These are phyloP conservation scores for Hypsibius dujardini DNA, from an alignment of 1,140 invertebrate genomes.

Conservation along the genomic window DNA sequence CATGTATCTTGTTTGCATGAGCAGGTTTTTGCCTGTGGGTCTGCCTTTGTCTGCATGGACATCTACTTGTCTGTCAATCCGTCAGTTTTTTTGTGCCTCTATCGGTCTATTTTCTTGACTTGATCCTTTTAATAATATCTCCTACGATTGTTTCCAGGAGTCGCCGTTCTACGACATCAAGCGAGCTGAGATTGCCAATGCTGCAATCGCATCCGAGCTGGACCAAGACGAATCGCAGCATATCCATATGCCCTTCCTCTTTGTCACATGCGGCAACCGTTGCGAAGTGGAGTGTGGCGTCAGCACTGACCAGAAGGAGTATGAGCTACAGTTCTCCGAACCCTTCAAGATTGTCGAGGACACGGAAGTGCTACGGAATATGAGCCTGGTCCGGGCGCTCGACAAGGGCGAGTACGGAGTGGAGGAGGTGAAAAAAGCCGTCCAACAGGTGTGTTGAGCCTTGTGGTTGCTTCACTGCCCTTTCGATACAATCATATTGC, in stretches of 20 bases:
- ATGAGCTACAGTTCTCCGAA: slow-evolving; percentile 11
- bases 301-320: slow-evolving; percentile 18
- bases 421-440: not conserved
- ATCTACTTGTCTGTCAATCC: no score
- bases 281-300: slow-evolving; percentile 20
- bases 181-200: not conserved
- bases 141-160: no score
- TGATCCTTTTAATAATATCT: no score
- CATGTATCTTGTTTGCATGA: no score
- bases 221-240: slow-evolving; percentile 1
- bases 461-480: no score
- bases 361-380: slow-evolving; percentile 22
- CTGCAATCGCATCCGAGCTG: not conserved
- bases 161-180: no score
- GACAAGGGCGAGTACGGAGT: not conserved
- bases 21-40: no score
- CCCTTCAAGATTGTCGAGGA: slow-evolving; percentile 23
- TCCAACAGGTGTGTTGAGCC: not conserved
- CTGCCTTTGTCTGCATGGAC: no score
- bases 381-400: slow-evolving; percentile 18
- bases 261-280: slow-evolving; percentile 18
- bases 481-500: no score
- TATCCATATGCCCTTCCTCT: slow-evolving; percentile 20
- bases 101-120: no score
- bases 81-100: no score